phyloP scores from a whole-genome alignment of 2,888 invertebrate species.

The Drosophila barbarae region DNA sequence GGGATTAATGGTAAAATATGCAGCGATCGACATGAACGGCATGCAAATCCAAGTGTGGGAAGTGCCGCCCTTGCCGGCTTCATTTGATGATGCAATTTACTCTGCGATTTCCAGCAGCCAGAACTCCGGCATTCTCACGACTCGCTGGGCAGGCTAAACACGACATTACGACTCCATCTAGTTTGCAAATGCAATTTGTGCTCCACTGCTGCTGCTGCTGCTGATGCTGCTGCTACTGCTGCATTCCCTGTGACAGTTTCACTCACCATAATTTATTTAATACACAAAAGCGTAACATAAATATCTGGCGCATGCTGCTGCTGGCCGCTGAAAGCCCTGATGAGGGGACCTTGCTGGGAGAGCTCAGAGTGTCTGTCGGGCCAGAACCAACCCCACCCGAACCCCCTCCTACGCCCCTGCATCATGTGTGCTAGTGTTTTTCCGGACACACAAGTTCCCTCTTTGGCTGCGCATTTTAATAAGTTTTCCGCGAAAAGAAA shows the following conservation, averaged over 20 bases:
- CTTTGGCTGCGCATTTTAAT: slow-evolving; percentile 54
- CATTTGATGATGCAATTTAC: slow-evolving; percentile 33
- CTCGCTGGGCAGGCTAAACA: slow-evolving; percentile 23
- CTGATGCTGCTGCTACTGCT: background rate
- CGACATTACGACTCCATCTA: slow-evolving; percentile 32
- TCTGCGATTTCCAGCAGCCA: slow-evolving; percentile 18
- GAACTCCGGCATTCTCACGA: slow-evolving; percentile 14
- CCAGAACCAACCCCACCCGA: background rate
- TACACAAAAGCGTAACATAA: slow-evolving; percentile 27
- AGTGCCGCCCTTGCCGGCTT: slow-evolving; percentile 10
- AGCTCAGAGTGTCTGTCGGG: slow-evolving; percentile 19
- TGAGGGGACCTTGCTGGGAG: slow-evolving; percentile 13
- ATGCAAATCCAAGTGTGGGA: slow-evolving; percentile 24
- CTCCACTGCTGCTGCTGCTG: slow-evolving; percentile 2
- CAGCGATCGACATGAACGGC: slow-evolving; percentile 19
- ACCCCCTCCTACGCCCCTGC: background rate
- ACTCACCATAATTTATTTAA: slow-evolving; percentile 48
- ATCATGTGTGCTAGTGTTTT: slow-evolving; percentile 19
- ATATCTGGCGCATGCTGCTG: slow-evolving; percentile 42
- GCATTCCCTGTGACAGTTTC: slow-evolving; percentile 7
- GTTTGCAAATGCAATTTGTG: slow-evolving; percentile 51
- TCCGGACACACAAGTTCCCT: slow-evolving; percentile 28
- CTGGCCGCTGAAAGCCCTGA: slow-evolving; percentile 22
- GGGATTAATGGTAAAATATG: slow-evolving; percentile 36
- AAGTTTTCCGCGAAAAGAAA: slow-evolving; percentile 25